Conservation (phyloP, 2,113 vertebrate genomes). For the Macquaria australasica region DNA sequence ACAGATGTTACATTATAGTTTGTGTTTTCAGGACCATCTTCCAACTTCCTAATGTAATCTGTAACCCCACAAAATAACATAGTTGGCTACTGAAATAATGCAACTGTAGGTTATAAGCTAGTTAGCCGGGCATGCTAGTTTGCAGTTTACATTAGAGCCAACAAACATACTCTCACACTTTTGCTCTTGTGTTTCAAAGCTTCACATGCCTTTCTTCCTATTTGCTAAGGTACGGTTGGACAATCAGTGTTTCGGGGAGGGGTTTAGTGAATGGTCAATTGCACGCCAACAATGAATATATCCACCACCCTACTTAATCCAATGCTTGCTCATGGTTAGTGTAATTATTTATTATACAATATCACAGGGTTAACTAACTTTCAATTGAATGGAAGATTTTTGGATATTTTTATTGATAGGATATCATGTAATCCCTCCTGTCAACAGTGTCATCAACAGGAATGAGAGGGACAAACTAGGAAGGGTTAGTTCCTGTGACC, state of each 20-base stretch:
- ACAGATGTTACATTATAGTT: too few species aligned
- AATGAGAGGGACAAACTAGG: conserved; percentile 43
- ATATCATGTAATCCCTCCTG: conserved; percentile 39
- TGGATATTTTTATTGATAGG: conserved; percentile 7
- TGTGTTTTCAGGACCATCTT: too few species aligned
- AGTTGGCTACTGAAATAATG: background rate
- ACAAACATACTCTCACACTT: too few species aligned
- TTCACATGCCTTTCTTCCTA: background rate
- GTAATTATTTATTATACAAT: background rate
- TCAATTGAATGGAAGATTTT: background rate
- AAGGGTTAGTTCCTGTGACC: conserved; percentile 59
- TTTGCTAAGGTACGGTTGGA: background rate
- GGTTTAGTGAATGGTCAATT: background rate
- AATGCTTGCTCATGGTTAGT: background rate
- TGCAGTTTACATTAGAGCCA: too few species aligned
- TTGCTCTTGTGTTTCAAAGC: too few species aligned
- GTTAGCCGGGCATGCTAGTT: background rate
- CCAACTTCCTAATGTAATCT: too few species aligned
- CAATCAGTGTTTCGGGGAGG: background rate
- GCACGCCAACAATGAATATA: background rate
- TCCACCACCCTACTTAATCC: background rate
- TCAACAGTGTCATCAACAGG: conserved; percentile 45
- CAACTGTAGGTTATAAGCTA: background rate
- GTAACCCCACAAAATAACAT: background rate
- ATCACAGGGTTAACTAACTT: background rate